Conservation (phyloP, 1,140 invertebrate genomes). For the Pararge aegeria region DNA sequence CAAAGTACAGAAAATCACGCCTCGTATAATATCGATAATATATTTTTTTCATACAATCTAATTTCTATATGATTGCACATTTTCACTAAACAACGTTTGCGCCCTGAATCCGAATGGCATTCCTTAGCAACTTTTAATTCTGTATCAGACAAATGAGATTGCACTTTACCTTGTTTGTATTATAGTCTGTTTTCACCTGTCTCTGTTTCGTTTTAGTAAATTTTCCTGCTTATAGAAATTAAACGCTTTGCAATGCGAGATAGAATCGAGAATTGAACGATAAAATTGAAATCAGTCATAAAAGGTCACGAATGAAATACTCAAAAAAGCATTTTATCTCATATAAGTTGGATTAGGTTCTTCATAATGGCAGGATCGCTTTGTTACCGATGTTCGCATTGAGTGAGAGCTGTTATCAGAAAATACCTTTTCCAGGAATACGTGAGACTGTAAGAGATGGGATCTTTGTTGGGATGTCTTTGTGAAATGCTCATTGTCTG, state of each 20-base stretch:
- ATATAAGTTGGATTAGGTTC: slow-evolving; percentile 43
- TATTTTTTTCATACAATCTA: slow-evolving; percentile 47
- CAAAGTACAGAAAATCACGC: no score
- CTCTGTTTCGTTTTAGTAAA: not conserved
- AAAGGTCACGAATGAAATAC: slow-evolving; percentile 33
- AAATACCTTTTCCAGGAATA: slow-evolving; percentile 60
- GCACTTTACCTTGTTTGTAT: slow-evolving; percentile 4
- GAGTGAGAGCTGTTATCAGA: slow-evolving; percentile 45
- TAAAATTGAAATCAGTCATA: slow-evolving; percentile 15
- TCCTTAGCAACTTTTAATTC: slow-evolving; percentile 36
- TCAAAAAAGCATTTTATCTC: slow-evolving; percentile 38
- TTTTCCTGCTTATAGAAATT: slow-evolving; percentile 12
- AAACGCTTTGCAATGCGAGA: slow-evolving; percentile 18
- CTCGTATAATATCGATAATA: slow-evolving; percentile 54
- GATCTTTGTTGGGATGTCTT: slow-evolving; percentile 34
- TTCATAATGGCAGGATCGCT: slow-evolving; percentile 64
- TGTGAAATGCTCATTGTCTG: slow-evolving; percentile 31
- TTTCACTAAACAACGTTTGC: slow-evolving; percentile 60
- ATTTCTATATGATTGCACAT: slow-evolving; percentile 66
- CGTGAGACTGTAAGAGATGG: slow-evolving; percentile 40
- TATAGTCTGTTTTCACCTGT: slow-evolving; percentile 25
- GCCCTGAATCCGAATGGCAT: slow-evolving; percentile 49
- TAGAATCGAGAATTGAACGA: slow-evolving; percentile 27
- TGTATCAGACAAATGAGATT: slow-evolving; percentile 21
- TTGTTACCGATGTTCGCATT: slow-evolving; percentile 56